Evolutionary conservation across 2,797 vertebrate species (phyloP).

Genomic region (Sibirionetta formosa): DNA sequence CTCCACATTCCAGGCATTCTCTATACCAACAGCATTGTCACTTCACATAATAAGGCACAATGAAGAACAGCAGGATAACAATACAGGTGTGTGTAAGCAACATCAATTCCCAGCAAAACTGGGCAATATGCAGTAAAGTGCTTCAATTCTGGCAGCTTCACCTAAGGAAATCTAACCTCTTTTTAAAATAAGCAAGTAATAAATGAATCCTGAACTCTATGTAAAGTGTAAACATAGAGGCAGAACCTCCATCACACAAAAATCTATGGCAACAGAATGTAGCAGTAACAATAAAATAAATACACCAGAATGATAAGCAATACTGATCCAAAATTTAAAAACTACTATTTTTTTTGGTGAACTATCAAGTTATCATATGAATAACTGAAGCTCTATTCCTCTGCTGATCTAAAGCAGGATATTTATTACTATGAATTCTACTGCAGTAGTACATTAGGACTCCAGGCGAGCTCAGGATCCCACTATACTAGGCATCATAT

Average conservation of each 20-base stretch:
- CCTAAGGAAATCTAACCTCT: not conserved
- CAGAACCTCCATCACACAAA: not conserved
- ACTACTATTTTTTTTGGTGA: not conserved
- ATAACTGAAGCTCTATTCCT: constrained; percentile 66
- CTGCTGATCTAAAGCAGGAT: constrained; percentile 23
- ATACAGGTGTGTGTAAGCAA: not conserved
- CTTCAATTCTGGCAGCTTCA: not conserved
- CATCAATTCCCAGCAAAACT: constrained; percentile 5
- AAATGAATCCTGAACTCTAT: not conserved
- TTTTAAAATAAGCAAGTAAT: not conserved
- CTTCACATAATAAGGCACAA: not conserved
- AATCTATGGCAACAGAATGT: not conserved
- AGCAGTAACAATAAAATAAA: constrained; percentile 25
- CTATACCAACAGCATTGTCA: not conserved
- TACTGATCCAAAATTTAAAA: not conserved
- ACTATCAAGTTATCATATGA: not conserved
- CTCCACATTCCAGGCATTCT: not conserved
- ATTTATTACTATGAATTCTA: not conserved
- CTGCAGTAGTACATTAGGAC: not conserved
- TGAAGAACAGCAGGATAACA: constrained; percentile 1
- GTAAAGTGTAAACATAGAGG: not conserved
- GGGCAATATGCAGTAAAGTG: not conserved
- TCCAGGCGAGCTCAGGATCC: not conserved
- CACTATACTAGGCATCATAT: not conserved
- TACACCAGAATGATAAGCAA: not conserved